Conservation (phyloP, 2,797 vertebrate species). For the Sebastes paucispinis region DNA sequence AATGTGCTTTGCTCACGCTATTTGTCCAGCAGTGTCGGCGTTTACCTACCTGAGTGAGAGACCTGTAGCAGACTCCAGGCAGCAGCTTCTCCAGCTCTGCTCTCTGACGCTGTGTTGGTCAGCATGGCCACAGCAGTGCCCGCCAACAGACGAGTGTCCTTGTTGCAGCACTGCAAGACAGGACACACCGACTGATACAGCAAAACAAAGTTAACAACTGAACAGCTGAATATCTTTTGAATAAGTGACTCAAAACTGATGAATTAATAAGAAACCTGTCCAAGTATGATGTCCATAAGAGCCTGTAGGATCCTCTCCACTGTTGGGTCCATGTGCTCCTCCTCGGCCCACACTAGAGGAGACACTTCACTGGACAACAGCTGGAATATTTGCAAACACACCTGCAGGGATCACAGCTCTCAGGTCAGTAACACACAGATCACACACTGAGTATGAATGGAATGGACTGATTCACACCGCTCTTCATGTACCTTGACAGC, state of each 20-base stretch:
- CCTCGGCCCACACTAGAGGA: conserved; percentile 77
- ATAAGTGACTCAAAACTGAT: not conserved
- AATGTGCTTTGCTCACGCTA: not conserved
- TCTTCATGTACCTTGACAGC: conserved; percentile 82
- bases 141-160: conserved; percentile 86
- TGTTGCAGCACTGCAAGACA: conserved; percentile 75
- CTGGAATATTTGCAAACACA: conserved; percentile 90
- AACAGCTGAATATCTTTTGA: not conserved
- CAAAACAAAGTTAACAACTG: not conserved
- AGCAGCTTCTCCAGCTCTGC: conserved; percentile 68
- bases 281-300: conserved; percentile 81
- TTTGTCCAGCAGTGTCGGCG: not conserved
- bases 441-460: not conserved
- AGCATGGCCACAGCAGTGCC: conserved; percentile 89
- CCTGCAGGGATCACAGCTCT: conserved; percentile 67
- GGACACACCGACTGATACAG: not conserved
- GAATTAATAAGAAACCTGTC: conserved; percentile 77
- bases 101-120: conserved; percentile 80
- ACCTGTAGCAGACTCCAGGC: conserved; percentile 80
- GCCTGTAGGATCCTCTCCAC: conserved; percentile 83
- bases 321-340: not conserved
- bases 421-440: conserved; percentile 16
- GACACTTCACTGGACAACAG: conserved; percentile 75
- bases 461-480: not conserved
- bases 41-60: conserved; percentile 55